These are phyloP conservation scores for Schizothorax lantsangensis DNA, from an alignment of 2,797 vertebrate genomes.

Conservation along the genomic window DNA sequence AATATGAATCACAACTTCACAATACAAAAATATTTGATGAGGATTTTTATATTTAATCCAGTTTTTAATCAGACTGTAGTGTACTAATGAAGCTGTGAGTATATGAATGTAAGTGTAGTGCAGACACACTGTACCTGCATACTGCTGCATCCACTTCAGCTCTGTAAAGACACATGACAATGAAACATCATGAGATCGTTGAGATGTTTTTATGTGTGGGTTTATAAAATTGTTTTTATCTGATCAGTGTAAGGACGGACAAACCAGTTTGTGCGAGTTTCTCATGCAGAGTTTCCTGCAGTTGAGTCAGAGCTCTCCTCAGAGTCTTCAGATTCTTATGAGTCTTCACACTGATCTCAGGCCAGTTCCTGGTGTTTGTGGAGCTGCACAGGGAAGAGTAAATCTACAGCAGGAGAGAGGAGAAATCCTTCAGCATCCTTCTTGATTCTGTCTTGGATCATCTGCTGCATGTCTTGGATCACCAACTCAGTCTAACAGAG, in stretches of 20 bases:
- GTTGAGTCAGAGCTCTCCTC: constrained; percentile 28
- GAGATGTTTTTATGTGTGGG: neutral
- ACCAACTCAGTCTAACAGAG: too few species aligned
- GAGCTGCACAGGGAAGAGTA: constrained; percentile 16
- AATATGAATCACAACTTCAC: too few species aligned
- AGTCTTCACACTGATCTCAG: constrained; percentile 10
- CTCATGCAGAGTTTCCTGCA: constrained; percentile 5
- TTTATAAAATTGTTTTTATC: neutral
- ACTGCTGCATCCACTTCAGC: too few species aligned
- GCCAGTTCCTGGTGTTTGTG: constrained; percentile 34
- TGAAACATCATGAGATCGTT: neutral
- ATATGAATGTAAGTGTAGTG: too few species aligned
- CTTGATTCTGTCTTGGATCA: neutral
- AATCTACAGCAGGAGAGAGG: constrained; percentile 34
- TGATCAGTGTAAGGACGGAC: neutral
- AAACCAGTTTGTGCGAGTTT: neutral
- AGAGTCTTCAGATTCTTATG: neutral
- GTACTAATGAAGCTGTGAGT: too few species aligned
- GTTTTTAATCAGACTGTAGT: too few species aligned
- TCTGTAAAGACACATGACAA: neutral
- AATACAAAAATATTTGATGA: too few species aligned
- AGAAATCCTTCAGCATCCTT: neutral
- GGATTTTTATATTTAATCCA: too few species aligned
- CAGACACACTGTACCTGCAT: too few species aligned
- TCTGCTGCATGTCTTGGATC: neutral